Evolutionary conservation across 2,113 vertebrate species (phyloP).

Genomic region (Saguinus midas): DNA sequence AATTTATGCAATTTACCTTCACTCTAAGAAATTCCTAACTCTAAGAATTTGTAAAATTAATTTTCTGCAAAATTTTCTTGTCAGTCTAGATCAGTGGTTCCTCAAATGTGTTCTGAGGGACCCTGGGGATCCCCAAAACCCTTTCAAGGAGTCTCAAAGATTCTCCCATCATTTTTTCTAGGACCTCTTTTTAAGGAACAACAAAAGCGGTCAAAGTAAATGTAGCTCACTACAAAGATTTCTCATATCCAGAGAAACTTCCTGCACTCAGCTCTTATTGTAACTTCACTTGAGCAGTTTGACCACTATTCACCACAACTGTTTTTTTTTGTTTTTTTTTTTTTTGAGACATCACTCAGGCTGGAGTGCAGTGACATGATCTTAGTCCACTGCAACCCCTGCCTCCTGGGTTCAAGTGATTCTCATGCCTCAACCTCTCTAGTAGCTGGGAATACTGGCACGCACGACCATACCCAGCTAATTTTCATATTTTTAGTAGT

Average conservation of each 20-base stretch:
- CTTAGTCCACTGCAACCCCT: too few relatives aligned
- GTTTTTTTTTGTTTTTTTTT: background rate
- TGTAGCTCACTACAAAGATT: background rate
- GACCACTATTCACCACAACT: background rate
- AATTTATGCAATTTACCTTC: background rate
- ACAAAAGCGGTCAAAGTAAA: constrained; percentile 1
- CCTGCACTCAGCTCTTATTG: background rate
- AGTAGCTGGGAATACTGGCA: too few relatives aligned
- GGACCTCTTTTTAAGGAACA: background rate
- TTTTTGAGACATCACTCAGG: too few relatives aligned
- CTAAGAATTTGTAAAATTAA: background rate
- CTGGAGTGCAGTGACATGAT: too few relatives aligned
- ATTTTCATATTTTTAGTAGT: too few relatives aligned
- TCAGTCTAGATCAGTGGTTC: background rate
- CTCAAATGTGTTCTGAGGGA: background rate
- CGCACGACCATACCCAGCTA: too few relatives aligned
- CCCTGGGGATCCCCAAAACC: background rate
- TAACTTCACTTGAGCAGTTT: background rate
- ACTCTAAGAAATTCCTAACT: background rate
- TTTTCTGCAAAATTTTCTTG: background rate
- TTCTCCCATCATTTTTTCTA: background rate
- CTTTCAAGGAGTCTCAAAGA: background rate
- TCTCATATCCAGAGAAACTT: background rate
- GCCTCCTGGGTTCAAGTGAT: too few relatives aligned
- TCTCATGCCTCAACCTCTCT: too few relatives aligned